Conservation (phyloP, 1,140 invertebrate species). For the Aradophagus sp. region DNA sequence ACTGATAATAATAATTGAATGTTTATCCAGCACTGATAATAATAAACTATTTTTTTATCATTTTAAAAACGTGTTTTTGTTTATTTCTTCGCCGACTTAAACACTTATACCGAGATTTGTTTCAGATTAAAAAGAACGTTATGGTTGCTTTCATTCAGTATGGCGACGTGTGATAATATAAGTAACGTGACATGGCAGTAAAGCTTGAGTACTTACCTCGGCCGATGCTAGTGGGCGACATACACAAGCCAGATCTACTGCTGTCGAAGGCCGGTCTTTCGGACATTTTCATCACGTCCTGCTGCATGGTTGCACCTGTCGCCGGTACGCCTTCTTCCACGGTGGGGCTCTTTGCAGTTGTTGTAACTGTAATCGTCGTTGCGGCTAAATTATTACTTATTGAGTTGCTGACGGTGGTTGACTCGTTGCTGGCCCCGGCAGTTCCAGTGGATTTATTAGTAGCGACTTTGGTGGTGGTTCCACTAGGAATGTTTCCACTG, state of each 20-base stretch:
- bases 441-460: not conserved
- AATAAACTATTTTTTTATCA: too few species aligned
- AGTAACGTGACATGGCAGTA: not conserved
- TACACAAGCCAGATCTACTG: constrained; percentile 72
- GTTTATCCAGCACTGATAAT: too few species aligned
- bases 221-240: constrained; percentile 83
- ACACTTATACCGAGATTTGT: too few species aligned
- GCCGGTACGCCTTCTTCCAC: constrained; percentile 66
- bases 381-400: constrained; percentile 57
- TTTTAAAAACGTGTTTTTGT: too few species aligned
- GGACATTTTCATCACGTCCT: constrained; percentile 71
- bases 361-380: constrained; percentile 68
- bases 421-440: constrained; percentile 41
- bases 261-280: constrained; percentile 66
- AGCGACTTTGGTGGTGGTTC: constrained; percentile 28
- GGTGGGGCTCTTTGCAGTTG: constrained; percentile 62
- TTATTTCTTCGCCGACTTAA: too few species aligned
- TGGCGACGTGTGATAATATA: not conserved
- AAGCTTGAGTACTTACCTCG: constrained; percentile 79
- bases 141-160: constrained; percentile 41
- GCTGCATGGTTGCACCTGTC: constrained; percentile 71
- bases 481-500: constrained; percentile 48
- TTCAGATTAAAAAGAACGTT: not conserved
- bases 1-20: too few species aligned
- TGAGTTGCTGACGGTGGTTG: constrained; percentile 26